phyloP scores from a whole-genome alignment of 2,888 invertebrate genomes.

The Bhutanitis thaidina region DNA sequence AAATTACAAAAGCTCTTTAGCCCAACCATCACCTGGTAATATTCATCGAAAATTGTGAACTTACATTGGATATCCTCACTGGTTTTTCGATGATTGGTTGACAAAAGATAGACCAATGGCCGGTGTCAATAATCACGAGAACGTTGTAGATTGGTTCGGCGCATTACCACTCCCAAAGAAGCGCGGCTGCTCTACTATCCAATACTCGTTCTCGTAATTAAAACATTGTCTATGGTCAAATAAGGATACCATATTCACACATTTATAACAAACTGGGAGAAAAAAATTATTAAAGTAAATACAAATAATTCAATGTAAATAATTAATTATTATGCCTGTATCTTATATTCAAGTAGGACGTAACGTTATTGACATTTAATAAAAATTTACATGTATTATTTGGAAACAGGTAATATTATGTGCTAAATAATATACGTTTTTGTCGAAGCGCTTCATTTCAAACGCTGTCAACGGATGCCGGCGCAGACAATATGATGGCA shows the following conservation, averaged over 20 bases:
- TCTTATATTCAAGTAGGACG: too few relatives aligned
- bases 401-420: too few relatives aligned
- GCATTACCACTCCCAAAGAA: slow-evolving; percentile 83
- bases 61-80: slow-evolving; percentile 78
- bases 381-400: too few relatives aligned
- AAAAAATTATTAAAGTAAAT: not conserved
- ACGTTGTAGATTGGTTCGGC: slow-evolving; percentile 85
- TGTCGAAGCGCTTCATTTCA: too few relatives aligned
- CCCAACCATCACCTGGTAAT: slow-evolving; percentile 46
- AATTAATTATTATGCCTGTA: too few relatives aligned
- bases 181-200: slow-evolving; percentile 59
- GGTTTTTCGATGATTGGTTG: slow-evolving; percentile 95
- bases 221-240: slow-evolving; percentile 59
- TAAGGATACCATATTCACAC: slow-evolving; percentile 28
- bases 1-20: slow-evolving; percentile 34
- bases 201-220: slow-evolving; percentile 70
- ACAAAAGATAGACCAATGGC: slow-evolving; percentile 91
- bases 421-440: too few relatives aligned
- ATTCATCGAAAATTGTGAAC: slow-evolving; percentile 67
- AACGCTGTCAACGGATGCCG: too few relatives aligned
- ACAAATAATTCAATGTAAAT: too few relatives aligned
- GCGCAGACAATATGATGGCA: too few relatives aligned
- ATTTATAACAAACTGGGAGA: slow-evolving; percentile 19
- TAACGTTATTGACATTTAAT: too few relatives aligned
- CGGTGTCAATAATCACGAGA: slow-evolving; percentile 87